These are phyloP conservation scores for Poeciliopsis retropinna DNA, from an alignment of 2,113 vertebrate genomes.

Conservation along the genomic window DNA sequence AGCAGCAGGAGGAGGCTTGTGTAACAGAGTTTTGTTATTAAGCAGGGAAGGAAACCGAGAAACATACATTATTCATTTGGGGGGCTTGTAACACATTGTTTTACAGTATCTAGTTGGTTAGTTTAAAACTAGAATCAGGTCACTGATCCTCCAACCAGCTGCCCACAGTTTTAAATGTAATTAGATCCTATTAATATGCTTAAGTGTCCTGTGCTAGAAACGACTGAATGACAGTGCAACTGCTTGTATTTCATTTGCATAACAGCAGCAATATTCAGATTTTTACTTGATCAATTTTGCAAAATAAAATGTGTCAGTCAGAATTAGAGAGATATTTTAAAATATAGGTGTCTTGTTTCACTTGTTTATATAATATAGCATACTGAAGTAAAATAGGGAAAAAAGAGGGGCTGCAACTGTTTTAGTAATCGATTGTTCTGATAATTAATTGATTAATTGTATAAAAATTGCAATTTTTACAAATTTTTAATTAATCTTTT, in stretches of 20 bases:
- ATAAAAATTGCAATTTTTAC: no score
- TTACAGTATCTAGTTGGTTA: background rate
- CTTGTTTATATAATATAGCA: background rate
- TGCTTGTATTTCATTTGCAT: background rate
- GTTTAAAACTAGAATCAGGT: background rate
- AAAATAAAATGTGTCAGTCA: background rate
- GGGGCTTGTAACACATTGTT: no score
- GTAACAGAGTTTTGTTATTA: background rate
- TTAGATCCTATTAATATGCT: constrained; percentile 31
- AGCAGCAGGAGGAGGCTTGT: background rate
- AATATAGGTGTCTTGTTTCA: background rate
- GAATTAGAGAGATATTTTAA: background rate
- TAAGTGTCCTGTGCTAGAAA: constrained; percentile 1
- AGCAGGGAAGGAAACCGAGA: no score
- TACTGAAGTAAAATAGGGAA: background rate
- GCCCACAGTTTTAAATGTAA: constrained; percentile 28
- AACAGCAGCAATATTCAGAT: no score
- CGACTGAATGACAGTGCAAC: background rate
- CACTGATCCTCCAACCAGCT: constrained; percentile 25
- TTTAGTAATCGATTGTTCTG: no score
- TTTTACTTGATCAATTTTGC: background rate
- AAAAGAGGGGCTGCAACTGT: background rate
- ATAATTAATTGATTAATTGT: no score
- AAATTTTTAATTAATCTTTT: no score
- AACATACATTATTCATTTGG: no score